Evolutionary conservation across 2,113 vertebrate genomes (phyloP).

Genomic region (Tragelaphus imberbis): DNA sequence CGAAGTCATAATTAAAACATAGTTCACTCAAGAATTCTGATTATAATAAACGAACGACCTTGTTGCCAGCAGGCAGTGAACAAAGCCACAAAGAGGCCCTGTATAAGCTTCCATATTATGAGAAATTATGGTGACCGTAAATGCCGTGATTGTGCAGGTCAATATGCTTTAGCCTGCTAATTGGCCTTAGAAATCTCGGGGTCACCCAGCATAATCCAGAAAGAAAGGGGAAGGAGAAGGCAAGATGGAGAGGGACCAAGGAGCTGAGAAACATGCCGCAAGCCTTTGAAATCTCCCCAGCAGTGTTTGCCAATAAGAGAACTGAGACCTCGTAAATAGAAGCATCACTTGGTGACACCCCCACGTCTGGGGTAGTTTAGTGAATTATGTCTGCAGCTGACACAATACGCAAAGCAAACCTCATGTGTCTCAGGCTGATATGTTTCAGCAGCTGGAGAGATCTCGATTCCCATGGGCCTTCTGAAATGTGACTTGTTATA

Average conservation of each 20-base stretch:
- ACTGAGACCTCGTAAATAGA: conserved; percentile 46
- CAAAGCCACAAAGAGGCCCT: conserved; percentile 55
- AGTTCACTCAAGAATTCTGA: conserved; percentile 75
- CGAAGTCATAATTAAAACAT: conserved; percentile 72
- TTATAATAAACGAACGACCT: conserved; percentile 59
- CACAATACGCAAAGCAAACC: conserved; percentile 60
- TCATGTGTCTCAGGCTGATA: conserved; percentile 61
- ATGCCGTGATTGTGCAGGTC: conserved; percentile 26
- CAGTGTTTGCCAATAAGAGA: conserved; percentile 44
- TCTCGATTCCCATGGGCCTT: conserved; percentile 19
- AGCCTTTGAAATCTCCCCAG: not conserved
- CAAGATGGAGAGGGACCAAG: not conserved
- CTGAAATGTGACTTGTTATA: not conserved
- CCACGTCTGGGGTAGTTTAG: conserved; percentile 55
- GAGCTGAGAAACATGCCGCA: not conserved
- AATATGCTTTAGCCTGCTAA: conserved; percentile 55
- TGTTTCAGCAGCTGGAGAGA: conserved; percentile 53
- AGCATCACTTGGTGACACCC: conserved; percentile 61
- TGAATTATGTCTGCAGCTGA: conserved; percentile 70
- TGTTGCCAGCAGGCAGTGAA: conserved; percentile 39
- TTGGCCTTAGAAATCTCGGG: conserved; percentile 64
- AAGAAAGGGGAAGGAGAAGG: not conserved
- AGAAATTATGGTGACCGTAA: conserved; percentile 68
- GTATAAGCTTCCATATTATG: conserved; percentile 54
- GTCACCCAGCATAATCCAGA: conserved; percentile 16